Conservation (phyloP, 1,140 invertebrate species). For the Apis laboriosa region DNA sequence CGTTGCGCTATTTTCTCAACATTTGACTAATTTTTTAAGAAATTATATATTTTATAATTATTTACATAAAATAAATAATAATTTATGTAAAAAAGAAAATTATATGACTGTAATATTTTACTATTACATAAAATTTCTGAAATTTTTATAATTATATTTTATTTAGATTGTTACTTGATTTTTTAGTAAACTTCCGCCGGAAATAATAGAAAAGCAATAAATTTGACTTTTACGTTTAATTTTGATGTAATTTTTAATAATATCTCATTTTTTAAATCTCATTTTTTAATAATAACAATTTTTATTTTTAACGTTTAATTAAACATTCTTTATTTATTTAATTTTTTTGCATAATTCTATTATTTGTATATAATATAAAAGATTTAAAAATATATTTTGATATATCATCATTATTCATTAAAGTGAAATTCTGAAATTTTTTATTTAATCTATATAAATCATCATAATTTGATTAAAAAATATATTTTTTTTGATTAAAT, state of each 20-base stretch:
- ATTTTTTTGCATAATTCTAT: neutral
- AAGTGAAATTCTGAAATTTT: neutral
- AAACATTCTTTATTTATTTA: neutral
- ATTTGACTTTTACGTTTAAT: conserved; percentile 16
- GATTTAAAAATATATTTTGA: neutral
- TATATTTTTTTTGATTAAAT: no score
- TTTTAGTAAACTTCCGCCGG: conserved; percentile 22
- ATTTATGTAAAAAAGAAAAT: neutral
- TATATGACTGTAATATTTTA: neutral
- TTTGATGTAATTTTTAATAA: neutral
- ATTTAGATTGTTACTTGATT: conserved; percentile 16
- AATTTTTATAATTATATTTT: no score
- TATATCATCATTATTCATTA: neutral
- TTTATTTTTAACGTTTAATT: neutral
- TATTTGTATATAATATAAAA: neutral
- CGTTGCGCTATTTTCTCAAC: conserved; percentile 50
- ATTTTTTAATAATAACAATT: neutral
- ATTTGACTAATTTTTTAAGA: neutral
- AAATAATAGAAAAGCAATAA: conserved; percentile 3
- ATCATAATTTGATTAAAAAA: neutral
- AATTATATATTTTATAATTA: neutral
- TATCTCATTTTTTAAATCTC: neutral
- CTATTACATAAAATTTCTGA: neutral
- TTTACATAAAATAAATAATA: neutral
- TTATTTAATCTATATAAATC: no score